These are phyloP conservation scores for Ailuropoda melanoleuca DNA, from an alignment of 2,113 vertebrate species.

Conservation along the genomic window DNA sequence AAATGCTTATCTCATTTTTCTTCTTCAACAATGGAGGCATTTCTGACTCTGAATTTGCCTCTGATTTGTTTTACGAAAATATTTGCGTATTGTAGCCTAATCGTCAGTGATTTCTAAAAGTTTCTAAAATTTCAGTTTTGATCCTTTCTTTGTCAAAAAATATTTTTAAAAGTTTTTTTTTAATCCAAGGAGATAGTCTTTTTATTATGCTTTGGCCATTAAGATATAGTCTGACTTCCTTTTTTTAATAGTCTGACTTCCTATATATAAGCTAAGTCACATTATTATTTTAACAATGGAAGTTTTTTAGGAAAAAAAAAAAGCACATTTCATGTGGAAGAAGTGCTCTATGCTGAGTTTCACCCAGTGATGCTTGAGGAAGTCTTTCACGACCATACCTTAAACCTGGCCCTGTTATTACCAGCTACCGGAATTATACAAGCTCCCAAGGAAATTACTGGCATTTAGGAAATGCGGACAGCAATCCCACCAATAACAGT, in stretches of 20 bases:
- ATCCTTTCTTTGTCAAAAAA: background rate
- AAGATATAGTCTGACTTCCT: background rate
- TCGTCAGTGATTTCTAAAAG: background rate
- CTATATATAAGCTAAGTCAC: background rate
- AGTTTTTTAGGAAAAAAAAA: background rate
- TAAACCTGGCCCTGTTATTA: background rate
- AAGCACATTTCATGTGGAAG: background rate
- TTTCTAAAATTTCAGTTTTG: slow-evolving; percentile 19
- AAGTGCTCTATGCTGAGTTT: background rate
- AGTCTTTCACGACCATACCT: background rate
- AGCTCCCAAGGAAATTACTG: background rate
- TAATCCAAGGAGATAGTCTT: background rate
- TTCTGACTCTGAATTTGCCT: slow-evolving; percentile 7
- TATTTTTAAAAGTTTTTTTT: background rate
- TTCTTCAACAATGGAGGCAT: background rate
- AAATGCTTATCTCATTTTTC: background rate
- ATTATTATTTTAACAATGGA: background rate
- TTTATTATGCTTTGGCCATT: background rate
- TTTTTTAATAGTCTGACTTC: background rate
- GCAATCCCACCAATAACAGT: background rate
- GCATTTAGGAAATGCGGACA: background rate
- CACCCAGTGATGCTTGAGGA: background rate
- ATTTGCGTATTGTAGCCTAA: background rate
- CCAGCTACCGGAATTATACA: background rate
- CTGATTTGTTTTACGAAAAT: background rate